phyloP scores from a whole-genome alignment of 2,888 invertebrate genomes.

The Vandiemenella viatica region DNA sequence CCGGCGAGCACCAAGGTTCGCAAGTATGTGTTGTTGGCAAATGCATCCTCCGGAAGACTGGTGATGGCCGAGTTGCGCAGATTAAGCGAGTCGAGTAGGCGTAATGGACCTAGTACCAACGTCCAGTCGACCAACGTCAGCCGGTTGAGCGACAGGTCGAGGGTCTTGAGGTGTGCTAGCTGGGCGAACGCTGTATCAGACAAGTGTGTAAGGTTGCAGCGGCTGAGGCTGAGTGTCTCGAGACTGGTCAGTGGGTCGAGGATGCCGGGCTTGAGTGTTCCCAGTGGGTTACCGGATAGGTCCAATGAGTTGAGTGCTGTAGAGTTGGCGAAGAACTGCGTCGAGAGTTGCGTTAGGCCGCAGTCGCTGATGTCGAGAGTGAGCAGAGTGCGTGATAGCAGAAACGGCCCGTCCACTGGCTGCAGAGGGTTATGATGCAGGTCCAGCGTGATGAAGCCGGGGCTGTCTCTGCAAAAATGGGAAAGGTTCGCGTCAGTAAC shows the following conservation, averaged over 20 bases:
- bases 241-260: slow-evolving; percentile 48
- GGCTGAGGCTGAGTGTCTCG: slow-evolving; percentile 47
- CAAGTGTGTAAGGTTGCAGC: slow-evolving; percentile 44
- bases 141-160: slow-evolving; percentile 46
- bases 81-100: slow-evolving; percentile 45
- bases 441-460: slow-evolving; percentile 52
- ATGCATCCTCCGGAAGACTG: slow-evolving; percentile 45
- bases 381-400: slow-evolving; percentile 47
- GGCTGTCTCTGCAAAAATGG: slow-evolving; percentile 41
- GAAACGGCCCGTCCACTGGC: slow-evolving; percentile 45
- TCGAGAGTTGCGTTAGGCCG: slow-evolving; percentile 40
- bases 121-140: slow-evolving; percentile 43
- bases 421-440: slow-evolving; percentile 50
- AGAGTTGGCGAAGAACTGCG: slow-evolving; percentile 48
- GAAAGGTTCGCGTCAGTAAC: too few species aligned
- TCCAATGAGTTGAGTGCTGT: slow-evolving; percentile 52
- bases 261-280: slow-evolving; percentile 37
- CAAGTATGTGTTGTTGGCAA: slow-evolving; percentile 47
- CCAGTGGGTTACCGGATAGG: slow-evolving; percentile 49
- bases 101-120: slow-evolving; percentile 40
- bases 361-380: slow-evolving; percentile 53
- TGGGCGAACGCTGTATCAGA: slow-evolving; percentile 39
- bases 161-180: slow-evolving; percentile 43
- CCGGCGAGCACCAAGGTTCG: slow-evolving; percentile 46
- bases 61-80: slow-evolving; percentile 43